phyloP scores from a whole-genome alignment of 2,113 vertebrate genomes.

The Furnarius figulus region DNA sequence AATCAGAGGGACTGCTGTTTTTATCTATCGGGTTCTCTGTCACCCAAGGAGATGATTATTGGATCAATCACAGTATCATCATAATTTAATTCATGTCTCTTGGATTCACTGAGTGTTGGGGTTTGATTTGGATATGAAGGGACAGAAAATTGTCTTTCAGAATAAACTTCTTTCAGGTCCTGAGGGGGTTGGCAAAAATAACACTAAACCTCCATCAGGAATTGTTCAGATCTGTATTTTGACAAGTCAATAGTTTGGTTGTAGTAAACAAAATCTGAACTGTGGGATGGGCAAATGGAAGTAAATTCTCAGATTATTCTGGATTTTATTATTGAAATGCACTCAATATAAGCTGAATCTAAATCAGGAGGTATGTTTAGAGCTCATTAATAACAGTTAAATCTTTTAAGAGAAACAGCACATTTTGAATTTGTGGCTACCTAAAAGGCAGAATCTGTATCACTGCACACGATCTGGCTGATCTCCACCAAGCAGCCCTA shows the following conservation, averaged over 20 bases:
- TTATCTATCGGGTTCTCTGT: not conserved
- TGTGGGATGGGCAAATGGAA: not conserved
- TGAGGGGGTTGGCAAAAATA: not conserved
- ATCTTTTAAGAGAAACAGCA: not conserved
- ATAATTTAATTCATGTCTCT: not conserved
- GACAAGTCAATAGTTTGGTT: not conserved
- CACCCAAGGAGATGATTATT: not conserved
- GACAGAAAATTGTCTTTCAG: not conserved
- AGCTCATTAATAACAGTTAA: not conserved
- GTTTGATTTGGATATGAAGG: not conserved
- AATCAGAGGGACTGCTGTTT: not conserved
- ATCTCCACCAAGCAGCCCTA: not conserved
- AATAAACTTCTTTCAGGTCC: not conserved
- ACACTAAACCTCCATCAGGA: not conserved
- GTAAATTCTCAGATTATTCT: not conserved
- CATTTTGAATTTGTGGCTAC: not conserved
- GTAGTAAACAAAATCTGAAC: not conserved
- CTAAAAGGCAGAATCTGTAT: not conserved
- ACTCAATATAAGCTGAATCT: not conserved
- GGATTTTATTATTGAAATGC: not conserved
- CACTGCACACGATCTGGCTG: not conserved
- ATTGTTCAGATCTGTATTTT: not conserved
- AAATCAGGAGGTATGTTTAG: not conserved
- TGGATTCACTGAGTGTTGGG: not conserved
- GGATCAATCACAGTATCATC: not conserved